phyloP scores from a whole-genome alignment of 2,797 vertebrate species.

The Scomberomorus guttatus region DNA sequence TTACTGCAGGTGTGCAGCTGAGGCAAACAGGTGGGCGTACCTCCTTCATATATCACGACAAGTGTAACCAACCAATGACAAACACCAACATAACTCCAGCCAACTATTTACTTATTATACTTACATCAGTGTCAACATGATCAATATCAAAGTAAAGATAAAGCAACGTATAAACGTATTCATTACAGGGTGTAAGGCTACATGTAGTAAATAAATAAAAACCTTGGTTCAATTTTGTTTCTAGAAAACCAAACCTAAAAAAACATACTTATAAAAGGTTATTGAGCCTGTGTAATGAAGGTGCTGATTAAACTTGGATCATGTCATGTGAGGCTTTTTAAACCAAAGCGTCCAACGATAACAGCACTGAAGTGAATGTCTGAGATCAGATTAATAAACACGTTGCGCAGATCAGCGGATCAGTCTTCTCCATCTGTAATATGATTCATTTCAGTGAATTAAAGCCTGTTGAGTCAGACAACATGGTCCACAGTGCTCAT shows the following conservation, averaged over 20 bases:
- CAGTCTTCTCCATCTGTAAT: background rate
- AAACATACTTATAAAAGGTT: background rate
- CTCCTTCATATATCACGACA: background rate
- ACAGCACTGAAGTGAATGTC: background rate
- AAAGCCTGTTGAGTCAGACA: background rate
- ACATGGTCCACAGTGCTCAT: background rate
- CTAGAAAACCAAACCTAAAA: background rate
- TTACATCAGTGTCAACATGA: background rate
- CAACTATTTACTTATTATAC: background rate
- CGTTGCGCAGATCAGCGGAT: too few relatives aligned
- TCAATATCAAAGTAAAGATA: too few relatives aligned
- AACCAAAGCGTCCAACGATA: background rate
- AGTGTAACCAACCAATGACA: slow-evolving; percentile 1
- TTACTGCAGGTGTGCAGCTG: slow-evolving; percentile 24
- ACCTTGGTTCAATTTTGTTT: background rate
- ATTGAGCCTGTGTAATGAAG: background rate
- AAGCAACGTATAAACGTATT: background rate
- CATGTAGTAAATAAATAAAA: background rate
- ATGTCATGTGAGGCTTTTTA: background rate
- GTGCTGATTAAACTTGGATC: background rate
- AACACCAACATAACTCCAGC: background rate
- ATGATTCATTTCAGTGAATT: background rate
- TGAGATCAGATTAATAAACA: background rate
- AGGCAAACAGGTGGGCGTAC: slow-evolving; percentile 27
- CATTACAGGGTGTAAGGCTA: background rate